phyloP scores from a whole-genome alignment of 2,113 vertebrate genomes.

The Hoplias malabaricus region DNA sequence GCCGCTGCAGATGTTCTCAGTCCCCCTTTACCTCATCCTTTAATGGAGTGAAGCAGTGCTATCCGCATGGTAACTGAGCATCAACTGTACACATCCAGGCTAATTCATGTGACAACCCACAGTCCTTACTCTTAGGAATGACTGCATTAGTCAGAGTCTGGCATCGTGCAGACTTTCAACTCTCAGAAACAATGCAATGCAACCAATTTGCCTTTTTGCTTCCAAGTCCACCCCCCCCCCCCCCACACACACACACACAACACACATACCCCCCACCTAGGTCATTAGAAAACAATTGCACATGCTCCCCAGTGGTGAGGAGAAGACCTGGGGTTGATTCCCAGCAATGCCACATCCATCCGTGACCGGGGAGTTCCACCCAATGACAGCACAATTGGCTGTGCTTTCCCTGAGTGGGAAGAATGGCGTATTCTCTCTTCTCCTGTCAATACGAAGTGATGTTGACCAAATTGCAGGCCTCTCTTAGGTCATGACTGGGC shows the following conservation, averaged over 20 bases:
- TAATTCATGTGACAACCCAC: neutral
- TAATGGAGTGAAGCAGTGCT: no score
- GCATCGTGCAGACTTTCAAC: neutral
- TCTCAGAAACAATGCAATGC: neutral
- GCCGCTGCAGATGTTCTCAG: neutral
- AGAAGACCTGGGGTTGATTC: neutral
- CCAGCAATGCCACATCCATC: constrained; percentile 11
- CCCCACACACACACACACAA: no score
- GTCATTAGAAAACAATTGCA: constrained; percentile 3
- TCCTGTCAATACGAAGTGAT: neutral
- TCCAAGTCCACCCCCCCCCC: neutral
- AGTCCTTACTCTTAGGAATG: neutral
- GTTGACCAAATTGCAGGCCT: neutral
- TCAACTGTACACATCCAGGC: neutral
- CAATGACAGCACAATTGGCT: neutral
- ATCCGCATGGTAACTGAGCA: no score
- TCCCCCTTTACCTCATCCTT: no score
- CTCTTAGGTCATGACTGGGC: neutral
- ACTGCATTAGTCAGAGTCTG: constrained; percentile 22
- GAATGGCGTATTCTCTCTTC: neutral
- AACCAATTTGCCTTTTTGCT: neutral
- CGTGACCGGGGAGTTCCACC: constrained; percentile 19
- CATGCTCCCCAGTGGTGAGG: neutral
- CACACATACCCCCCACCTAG: neutral
- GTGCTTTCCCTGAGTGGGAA: neutral